Conservation (phyloP, 2,888 invertebrate species). For the Pristionchus entomophagus region DNA sequence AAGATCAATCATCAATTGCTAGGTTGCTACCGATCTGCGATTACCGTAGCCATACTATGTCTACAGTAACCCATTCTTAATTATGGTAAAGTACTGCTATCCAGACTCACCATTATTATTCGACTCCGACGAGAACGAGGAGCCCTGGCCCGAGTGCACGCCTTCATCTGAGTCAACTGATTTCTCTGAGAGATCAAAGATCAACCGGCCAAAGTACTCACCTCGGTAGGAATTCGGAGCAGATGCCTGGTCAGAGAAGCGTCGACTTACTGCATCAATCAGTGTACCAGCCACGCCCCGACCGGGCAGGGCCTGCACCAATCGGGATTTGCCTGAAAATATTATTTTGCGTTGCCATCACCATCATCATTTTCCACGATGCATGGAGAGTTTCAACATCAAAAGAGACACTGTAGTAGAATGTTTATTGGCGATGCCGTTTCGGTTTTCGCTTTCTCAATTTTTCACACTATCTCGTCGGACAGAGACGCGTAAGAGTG, state of each 20-base stretch:
- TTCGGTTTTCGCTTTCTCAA: too few species aligned
- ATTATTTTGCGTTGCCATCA: neutral
- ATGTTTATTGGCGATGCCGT: too few species aligned
- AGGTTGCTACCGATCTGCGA: too few species aligned
- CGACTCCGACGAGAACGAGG: slow-evolving; percentile 65
- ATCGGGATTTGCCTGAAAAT: neutral
- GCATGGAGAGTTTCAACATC: too few species aligned
- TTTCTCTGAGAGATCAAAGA: neutral
- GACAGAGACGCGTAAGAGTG: too few species aligned
- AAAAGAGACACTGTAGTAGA: too few species aligned
- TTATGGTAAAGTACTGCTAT: too few species aligned
- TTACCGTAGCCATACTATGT: too few species aligned
- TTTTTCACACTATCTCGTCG: too few species aligned
- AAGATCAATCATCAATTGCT: neutral
- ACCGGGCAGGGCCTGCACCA: slow-evolving; percentile 55
- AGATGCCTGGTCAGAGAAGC: slow-evolving; percentile 68
- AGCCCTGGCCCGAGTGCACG: slow-evolving; percentile 66
- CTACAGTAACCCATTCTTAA: too few species aligned
- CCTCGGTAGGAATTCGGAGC: slow-evolving; percentile 47
- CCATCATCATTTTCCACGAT: neutral
- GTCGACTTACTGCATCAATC: slow-evolving; percentile 70
- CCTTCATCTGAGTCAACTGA: slow-evolving; percentile 64
- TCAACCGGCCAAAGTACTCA: neutral
- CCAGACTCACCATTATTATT: slow-evolving; percentile 56
- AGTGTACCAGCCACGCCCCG: slow-evolving; percentile 65